Percentiles rank a stretch among this genome's conserved stretches.
Evolutionary conservation across 2,113 vertebrate species (phyloP).

Genomic region (Haliaeetus leucogaster): DNA sequence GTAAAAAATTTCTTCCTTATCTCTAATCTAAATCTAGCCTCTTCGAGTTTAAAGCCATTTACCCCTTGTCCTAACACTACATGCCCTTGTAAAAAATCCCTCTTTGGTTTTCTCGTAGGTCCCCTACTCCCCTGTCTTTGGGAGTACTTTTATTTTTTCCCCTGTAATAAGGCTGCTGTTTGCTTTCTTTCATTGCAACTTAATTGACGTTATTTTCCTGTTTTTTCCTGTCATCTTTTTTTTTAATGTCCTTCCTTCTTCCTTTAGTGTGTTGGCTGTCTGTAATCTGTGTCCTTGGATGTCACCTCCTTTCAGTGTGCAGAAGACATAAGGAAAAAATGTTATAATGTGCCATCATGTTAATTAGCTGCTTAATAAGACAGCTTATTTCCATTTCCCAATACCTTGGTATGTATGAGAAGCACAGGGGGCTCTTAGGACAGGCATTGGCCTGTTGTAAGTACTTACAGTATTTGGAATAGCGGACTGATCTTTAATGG

Average conservation of each 20-base stretch:
- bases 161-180: neutral
- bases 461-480: neutral
- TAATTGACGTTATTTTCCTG: neutral
- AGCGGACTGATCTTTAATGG: neutral
- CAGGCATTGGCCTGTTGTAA: neutral
- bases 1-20: too few species aligned
- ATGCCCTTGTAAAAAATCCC: too few species aligned
- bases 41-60: too few species aligned
- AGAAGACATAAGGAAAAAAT: neutral
- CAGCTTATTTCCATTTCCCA: neutral
- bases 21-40: too few species aligned
- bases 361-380: neutral
- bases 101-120: too few species aligned
- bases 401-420: neutral
- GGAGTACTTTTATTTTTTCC: neutral
- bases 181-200: neutral
- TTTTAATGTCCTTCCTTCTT: neutral
- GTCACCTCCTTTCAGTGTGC: neutral
- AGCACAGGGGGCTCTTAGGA: neutral
- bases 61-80: too few species aligned
- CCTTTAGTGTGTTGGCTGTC: neutral
- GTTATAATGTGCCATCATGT: neutral
- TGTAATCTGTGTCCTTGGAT: neutral
- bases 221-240: accelerated
- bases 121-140: neutral